Evolutionary conservation across 2,888 invertebrate genomes (phyloP), one percentile per base, ranked within the genome.

Genomic region (Stenolophus ochropezus): DNA sequence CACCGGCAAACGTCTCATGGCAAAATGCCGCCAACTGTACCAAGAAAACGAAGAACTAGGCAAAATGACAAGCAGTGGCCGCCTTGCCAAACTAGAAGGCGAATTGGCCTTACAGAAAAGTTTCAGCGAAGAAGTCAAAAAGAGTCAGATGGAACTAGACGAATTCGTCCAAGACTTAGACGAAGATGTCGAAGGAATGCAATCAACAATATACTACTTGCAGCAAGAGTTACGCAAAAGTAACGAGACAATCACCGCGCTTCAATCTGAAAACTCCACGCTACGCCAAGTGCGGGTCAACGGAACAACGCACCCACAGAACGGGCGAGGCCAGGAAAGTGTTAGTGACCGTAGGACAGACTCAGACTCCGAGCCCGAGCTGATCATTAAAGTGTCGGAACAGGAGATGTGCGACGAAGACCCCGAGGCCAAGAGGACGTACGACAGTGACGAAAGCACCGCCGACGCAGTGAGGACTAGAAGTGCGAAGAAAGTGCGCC

Each of bases 31-130:
- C 83, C 91, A 97, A 84, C 90, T 99, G 65, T 96, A 98, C 88
- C 97, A 98, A 89, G 98, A 99, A 89, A 99, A 99, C 89, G 98
- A 98, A 89, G 98, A 99, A 87, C 91, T 99, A 18, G 98, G 98
- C 8, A 96, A 97, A 87, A 96, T 97, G 93, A 97, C 98, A 58
- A 96, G 97, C 4, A 97, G 97, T 85, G 98, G 98, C 0, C 92
- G 97, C 85, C 93, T 98, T 88, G 98, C 98, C 25, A 98, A 98
- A 89, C 90, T 99, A 82, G 98, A 99, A 90, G 96, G 97, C 83
- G 98, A 98, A 89, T 91, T 99, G 83, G 97, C 98, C 0, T 91
- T 98, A 86, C 97, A 98, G 88, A 97, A 97, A 88, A 97, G 96
- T 88, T 96, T 98, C 88, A 96, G 97, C 84, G 97, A 98, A 89